Evolutionary conservation across 2,113 vertebrate genomes (phyloP).

Genomic region (Brachionichthys hirsutus): DNA sequence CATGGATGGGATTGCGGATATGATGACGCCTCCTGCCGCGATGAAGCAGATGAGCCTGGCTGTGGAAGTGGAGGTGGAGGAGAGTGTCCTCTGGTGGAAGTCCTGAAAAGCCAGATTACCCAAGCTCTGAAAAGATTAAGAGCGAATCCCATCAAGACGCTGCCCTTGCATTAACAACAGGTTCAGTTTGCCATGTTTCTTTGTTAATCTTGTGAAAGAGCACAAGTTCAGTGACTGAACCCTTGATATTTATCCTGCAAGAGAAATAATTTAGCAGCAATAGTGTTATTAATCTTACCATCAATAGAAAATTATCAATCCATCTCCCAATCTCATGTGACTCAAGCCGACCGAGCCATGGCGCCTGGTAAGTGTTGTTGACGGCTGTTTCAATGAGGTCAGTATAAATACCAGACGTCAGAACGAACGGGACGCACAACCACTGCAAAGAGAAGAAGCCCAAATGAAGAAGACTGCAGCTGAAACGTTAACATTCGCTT

Average conservation of each 20-base stretch:
- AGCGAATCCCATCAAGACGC: too few relatives aligned
- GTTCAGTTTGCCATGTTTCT: too few relatives aligned
- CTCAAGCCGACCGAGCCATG: conserved; percentile 41
- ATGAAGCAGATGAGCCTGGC: conserved; percentile 68
- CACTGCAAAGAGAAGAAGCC: conserved; percentile 10
- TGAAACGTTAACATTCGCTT: too few relatives aligned
- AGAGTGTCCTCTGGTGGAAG: conserved; percentile 77
- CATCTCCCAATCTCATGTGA: conserved; percentile 16
- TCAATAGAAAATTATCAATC: conserved; percentile 43
- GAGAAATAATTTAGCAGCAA: too few relatives aligned
- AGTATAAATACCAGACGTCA: conserved; percentile 20
- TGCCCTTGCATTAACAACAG: too few relatives aligned
- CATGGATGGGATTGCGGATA: conserved; percentile 70
- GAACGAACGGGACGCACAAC: conserved; percentile 43
- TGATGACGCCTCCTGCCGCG: conserved; percentile 59
- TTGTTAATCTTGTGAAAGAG: too few relatives aligned
- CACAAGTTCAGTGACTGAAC: too few relatives aligned
- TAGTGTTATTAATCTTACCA: conserved; percentile 26
- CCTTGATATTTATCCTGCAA: too few relatives aligned
- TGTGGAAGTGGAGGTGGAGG: conserved; percentile 43
- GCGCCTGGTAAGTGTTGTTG: conserved; percentile 35
- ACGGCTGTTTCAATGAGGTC: conserved; percentile 34
- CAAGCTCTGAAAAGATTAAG: neutral
- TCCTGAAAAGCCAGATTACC: conserved; percentile 57
- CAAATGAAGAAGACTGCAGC: neutral